Base-by-base conservation (phyloP, 2,113 vertebrate genomes). In the Nothocercus nigrocapillus region DNA sequence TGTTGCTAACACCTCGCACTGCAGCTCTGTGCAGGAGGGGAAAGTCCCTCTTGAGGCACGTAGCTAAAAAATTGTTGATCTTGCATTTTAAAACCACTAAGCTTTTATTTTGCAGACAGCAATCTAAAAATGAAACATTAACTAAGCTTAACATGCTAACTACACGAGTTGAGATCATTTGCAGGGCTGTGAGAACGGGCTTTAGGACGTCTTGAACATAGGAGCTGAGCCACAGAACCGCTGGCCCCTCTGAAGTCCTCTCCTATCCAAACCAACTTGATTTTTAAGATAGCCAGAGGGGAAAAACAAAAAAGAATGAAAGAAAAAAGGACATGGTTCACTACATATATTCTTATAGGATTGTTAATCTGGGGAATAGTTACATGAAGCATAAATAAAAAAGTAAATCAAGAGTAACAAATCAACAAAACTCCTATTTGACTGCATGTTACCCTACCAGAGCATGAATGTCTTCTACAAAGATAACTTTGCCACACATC, bases 121-220 rank as follows among this genome's bases (percentile, higher is more conserved):
- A 69, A 7, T 54, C 93, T 92, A 94, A 94, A 95, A 95, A 95
- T 93, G 95, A 79, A 80, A 17, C n/a, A 58, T 85, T 76, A 89
- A 42, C 72, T 96, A 87, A 94, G 67, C 54, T 59, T 59, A 80
- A 91, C 74, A 91, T 63, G 87, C 89, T 95, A 87, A 96, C 94
- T 94, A 62, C 89, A 94, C 32, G 63, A 95, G 94, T 93, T 96
- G 93, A 96, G 84, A 19, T 97, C 94, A 87, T 84, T 88, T 94
- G 72, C 93, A 74, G 63, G n/a, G 69, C 87, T 14, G n/a, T 88
- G 90, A 94, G 82, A 75, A 66, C 76, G 78, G 70, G 82, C 91
- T 94, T 94, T 82, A 73, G 86, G 83, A 53, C 78, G 86, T 32
- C 53, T 32, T 79, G 81, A 82, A 51, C 56, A 10, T 58, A 54